Base-by-base conservation (phyloP, 2,113 vertebrate genomes). In the Gymnocephalus cernua region DNA sequence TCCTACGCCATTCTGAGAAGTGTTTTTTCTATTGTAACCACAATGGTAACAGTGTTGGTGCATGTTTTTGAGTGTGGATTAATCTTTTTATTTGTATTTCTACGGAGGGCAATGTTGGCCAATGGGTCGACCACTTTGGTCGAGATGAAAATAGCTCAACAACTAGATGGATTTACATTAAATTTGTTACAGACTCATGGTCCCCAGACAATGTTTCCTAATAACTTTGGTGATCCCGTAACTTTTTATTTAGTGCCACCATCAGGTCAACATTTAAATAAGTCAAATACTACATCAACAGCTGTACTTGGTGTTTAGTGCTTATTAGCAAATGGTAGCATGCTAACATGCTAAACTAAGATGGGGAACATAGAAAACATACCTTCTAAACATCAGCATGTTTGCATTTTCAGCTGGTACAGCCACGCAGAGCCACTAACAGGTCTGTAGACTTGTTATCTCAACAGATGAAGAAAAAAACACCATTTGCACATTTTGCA, bases 1-100 rank as follows among this genome's bases (percentile, higher is more conserved):
- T 77, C 80, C 89, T 79, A 77, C 27, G n/a, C 38, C 35, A 4
- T 66, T 72, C 54, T 50, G 11, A 18, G 4, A 65, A 44, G 62
- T 74, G 41, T 72, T 61, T 63, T 25, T 53, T 59, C 25, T 58
- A 48, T 62, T 77, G 35, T 29, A 4, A 48, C 6, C 4, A 32
- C 27, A 63, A 21, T 57, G 47, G 16, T 74, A 61, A 15, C 58
- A 51, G 29, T 74, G 25, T 64, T 66, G 19, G 21, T 38, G 45
- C 18, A 18, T 78, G 53, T 70, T 47, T 80, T 5, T 38, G 15
- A 82, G 35, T 71, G 32, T 63, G 18, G 48, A 19, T 73, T 35
- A 8, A n/a, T 77, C 57, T 56, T 50, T 45, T n/a, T 11, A 47
- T n/a, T 59, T 56, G 48, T 59, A 50, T 48, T 13, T 68, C n/a